These are phyloP conservation scores for Calephelis virginiensis DNA, from an alignment of 1,140 invertebrate genomes.

Conservation along the genomic window DNA sequence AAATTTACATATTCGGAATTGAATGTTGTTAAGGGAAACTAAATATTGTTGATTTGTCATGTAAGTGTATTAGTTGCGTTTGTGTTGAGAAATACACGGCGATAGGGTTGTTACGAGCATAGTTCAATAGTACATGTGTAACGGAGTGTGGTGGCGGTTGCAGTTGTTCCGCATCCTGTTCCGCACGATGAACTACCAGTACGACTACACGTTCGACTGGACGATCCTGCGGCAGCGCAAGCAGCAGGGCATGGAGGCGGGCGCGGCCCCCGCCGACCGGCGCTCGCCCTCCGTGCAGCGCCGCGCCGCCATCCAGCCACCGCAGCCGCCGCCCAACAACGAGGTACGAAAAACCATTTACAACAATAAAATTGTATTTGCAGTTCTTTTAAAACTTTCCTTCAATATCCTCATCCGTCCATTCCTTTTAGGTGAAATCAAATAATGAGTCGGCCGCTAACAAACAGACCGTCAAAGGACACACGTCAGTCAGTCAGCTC, in stretches of 20 bases:
- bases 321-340: conserved; percentile 65
- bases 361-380: background rate
- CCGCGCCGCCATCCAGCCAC: conserved; percentile 55
- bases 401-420: conserved; percentile 1
- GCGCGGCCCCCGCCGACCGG: conserved; percentile 50
- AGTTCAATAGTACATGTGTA: too few relatives aligned
- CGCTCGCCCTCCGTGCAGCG: conserved; percentile 64
- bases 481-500: conserved; percentile 53
- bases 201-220: conserved; percentile 99
- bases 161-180: conserved; percentile 97
- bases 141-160: background rate
- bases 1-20: too few relatives aligned
- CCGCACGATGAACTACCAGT: conserved; percentile 98
- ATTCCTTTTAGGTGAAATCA: conserved; percentile 45
- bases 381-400: background rate
- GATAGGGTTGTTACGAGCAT: too few relatives aligned
- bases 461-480: conserved; percentile 51
- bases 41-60: too few relatives aligned
- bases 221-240: conserved; percentile 97
- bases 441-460: conserved; percentile 40
- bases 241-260: conserved; percentile 56
- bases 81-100: too few relatives aligned
- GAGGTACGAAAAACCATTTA: conserved; percentile 39
- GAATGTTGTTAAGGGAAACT: too few relatives aligned
- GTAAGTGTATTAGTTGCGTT: too few relatives aligned